A percentile compares a stretch with the other conserved stretches of the same genome.
Evolutionary conservation across 2,113 vertebrate genomes (phyloP).

Genomic region (Psittacula cyanocephala): DNA sequence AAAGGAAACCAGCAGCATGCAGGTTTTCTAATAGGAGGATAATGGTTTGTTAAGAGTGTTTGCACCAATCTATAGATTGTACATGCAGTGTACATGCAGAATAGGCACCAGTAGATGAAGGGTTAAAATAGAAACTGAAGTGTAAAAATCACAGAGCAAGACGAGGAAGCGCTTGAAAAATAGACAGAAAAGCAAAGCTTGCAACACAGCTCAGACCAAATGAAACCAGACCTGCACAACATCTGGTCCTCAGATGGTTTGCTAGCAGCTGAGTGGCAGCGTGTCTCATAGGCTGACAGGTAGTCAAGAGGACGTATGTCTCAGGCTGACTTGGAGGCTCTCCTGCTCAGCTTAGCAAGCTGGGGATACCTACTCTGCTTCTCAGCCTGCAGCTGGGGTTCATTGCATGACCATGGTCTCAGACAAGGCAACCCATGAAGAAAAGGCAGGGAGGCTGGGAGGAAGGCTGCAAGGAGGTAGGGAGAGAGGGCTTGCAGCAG

Average conservation of each 20-base stretch:
- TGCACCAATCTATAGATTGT: background rate
- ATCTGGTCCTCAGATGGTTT: slow-evolving; percentile 32
- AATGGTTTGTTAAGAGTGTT: background rate
- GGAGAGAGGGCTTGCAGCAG: background rate
- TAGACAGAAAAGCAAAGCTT: background rate
- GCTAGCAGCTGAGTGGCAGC: slow-evolving; percentile 41
- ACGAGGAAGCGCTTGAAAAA: background rate
- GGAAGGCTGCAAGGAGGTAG: background rate
- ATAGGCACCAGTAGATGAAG: background rate
- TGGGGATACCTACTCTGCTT: background rate
- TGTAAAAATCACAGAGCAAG: background rate
- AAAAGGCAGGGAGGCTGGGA: background rate
- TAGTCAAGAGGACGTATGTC: background rate
- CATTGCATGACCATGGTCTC: fast-evolving
- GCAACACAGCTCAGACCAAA: background rate
- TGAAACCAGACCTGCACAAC: background rate
- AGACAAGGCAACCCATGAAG: background rate
- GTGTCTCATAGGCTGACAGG: background rate
- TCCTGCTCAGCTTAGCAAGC: background rate
- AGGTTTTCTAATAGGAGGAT: background rate
- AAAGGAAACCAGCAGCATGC: background rate
- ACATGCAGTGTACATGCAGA: fast-evolving
- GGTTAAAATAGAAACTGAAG: background rate
- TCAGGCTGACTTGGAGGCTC: background rate
- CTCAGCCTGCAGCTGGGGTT: background rate